These are phyloP conservation scores for Drosophila sproati DNA, from an alignment of 1,140 invertebrate species.

Conservation along the genomic window DNA sequence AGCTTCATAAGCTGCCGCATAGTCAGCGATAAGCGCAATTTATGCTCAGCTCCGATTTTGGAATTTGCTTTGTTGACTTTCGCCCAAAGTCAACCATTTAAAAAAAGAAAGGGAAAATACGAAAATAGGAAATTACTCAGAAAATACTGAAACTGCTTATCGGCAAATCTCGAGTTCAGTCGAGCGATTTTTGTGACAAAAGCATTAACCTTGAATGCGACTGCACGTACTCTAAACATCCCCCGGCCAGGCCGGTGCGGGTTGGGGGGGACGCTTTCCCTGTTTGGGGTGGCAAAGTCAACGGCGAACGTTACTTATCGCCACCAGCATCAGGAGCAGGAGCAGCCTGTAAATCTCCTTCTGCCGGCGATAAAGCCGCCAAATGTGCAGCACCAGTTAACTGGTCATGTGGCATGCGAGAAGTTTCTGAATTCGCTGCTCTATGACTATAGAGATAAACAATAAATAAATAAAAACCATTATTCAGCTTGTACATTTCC, in stretches of 20 bases:
- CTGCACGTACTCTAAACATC: constrained; percentile 54
- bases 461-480: not conserved
- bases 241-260: not conserved
- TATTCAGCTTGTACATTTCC: no score
- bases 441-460: not conserved
- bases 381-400: constrained; percentile 26
- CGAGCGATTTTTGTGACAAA: constrained; percentile 52
- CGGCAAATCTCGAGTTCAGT: constrained; percentile 34
- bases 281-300: constrained; percentile 49
- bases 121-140: constrained; percentile 5
- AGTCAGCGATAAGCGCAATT: constrained; percentile 54
- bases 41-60: constrained; percentile 48
- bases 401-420: constrained; percentile 9
- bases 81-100: constrained; percentile 18
- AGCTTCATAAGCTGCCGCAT: constrained; percentile 46
- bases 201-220: constrained; percentile 79
- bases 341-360: constrained; percentile 16
- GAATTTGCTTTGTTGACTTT: constrained; percentile 10
- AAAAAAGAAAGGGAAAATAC: not conserved
- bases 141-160: constrained; percentile 26
- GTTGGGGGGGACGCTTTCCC: not conserved
- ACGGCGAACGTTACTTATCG: constrained; percentile 32
- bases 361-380: constrained; percentile 23
- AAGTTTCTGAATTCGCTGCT: constrained; percentile 28
- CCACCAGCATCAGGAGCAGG: constrained; percentile 20